phyloP scores from a whole-genome alignment of 2,888 invertebrate genomes.

The Tethea ocularis region DNA sequence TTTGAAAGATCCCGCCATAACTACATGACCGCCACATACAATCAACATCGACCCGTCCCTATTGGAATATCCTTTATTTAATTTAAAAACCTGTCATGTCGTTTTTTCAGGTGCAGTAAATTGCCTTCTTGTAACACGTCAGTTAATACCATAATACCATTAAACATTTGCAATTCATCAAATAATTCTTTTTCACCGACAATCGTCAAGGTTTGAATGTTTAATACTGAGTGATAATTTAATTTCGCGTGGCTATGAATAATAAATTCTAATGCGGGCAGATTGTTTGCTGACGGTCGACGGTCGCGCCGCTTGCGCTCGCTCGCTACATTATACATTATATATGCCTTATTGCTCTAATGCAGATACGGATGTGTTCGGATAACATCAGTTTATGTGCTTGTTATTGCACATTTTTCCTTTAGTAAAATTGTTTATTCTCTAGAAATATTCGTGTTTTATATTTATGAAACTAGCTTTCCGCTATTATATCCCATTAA shows the following conservation, averaged over 20 bases:
- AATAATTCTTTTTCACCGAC: background rate
- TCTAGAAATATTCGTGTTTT: too few species aligned
- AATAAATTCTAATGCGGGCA: slow-evolving; percentile 38
- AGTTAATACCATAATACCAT: background rate
- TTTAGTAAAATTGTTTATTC: background rate
- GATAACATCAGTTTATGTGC: slow-evolving; percentile 4
- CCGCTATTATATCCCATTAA: too few species aligned
- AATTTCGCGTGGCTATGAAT: slow-evolving; percentile 39
- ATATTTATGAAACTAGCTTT: too few species aligned
- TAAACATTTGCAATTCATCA: background rate
- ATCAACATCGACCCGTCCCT: too few species aligned
- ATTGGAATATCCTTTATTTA: too few species aligned
- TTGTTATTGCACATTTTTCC: background rate
- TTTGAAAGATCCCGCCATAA: too few species aligned
- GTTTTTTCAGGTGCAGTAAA: background rate
- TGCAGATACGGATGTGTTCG: slow-evolving; percentile 3
- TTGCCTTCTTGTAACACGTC: background rate
- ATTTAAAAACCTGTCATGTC: too few species aligned
- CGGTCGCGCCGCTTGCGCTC: background rate
- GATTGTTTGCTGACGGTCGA: slow-evolving; percentile 5
- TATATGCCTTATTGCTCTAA: background rate
- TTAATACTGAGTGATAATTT: slow-evolving; percentile 43
- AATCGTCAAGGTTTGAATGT: slow-evolving; percentile 25
- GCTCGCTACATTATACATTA: background rate
- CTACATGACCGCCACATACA: too few species aligned